phyloP scores from a whole-genome alignment of 2,888 invertebrate genomes.

The Lepidocyrtoides sp. region DNA sequence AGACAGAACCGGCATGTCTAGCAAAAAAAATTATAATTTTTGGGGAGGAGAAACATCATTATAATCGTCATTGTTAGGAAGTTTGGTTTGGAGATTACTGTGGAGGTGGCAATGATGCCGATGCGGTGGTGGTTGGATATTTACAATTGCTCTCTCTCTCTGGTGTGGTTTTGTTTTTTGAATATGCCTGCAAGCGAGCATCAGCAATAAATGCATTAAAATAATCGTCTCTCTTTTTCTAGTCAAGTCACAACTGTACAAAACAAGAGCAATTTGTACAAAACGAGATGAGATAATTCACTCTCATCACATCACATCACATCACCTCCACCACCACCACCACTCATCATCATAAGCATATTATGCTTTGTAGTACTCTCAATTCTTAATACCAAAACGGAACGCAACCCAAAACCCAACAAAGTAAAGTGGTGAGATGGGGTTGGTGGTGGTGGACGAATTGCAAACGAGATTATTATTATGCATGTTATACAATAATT shows the following conservation, averaged over 20 bases:
- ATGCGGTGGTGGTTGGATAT: background rate
- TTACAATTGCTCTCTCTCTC: conserved; percentile 18
- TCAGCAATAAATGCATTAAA: conserved; percentile 44
- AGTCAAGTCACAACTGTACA: conserved; percentile 31
- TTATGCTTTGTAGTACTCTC: conserved; percentile 40
- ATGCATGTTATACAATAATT: conserved; percentile 73
- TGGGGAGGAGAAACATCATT: conserved; percentile 16
- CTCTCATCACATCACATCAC: conserved; percentile 63
- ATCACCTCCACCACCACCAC: conserved; percentile 2
- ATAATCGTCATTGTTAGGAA: conserved; percentile 25
- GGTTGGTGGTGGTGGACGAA: conserved; percentile 12
- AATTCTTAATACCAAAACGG: conserved; percentile 45
- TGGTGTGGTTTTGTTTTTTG: conserved; percentile 27
- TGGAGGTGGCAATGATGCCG: conserved; percentile 38
- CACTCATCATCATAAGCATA: conserved; percentile 28
- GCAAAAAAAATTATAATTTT: background rate
- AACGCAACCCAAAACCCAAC: background rate
- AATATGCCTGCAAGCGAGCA: conserved; percentile 58
- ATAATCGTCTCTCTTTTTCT: conserved; percentile 22
- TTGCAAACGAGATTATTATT: conserved; percentile 63
- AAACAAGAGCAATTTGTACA: conserved; percentile 56
- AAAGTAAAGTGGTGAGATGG: conserved; percentile 39
- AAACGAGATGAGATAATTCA: conserved; percentile 67
- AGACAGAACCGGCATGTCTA: background rate
- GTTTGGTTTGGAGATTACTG: background rate